These are phyloP conservation scores for Chrysotoxum bicinctum DNA, from an alignment of 2,888 invertebrate species.

Conservation along the genomic window DNA sequence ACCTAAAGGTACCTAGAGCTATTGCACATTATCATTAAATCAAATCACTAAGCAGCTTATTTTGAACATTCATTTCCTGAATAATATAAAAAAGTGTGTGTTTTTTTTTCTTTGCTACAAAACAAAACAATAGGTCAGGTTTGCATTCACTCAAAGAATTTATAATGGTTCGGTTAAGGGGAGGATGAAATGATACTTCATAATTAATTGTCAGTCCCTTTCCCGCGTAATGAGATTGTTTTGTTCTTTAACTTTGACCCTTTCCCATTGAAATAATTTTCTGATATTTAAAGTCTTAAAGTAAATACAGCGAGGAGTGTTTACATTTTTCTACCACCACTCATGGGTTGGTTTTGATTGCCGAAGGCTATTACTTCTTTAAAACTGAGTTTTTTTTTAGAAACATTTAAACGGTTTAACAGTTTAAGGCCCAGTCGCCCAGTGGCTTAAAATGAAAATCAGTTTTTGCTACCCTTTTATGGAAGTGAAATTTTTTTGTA, in stretches of 20 bases:
- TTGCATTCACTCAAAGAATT: background rate
- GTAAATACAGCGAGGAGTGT: background rate
- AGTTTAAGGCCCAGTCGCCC: background rate
- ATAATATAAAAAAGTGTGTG: background rate
- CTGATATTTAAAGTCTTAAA: slow-evolving; percentile 8
- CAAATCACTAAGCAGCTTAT: background rate
- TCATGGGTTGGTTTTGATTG: background rate
- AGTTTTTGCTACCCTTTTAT: slow-evolving; percentile 4
- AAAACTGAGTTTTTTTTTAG: background rate
- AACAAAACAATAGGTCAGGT: background rate
- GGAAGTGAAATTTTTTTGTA: background rate
- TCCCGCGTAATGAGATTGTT: background rate
- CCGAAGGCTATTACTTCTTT: background rate
- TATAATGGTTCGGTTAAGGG: background rate
- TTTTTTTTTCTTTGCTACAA: background rate
- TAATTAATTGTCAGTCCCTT: background rate
- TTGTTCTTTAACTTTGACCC: background rate
- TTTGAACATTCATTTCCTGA: background rate
- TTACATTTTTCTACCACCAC: background rate
- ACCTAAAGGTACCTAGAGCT: no score
- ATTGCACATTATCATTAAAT: no score
- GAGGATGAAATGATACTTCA: background rate
- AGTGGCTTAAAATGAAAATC: background rate
- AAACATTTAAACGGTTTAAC: slow-evolving; percentile 1
- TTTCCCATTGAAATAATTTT: background rate